Evolutionary conservation across 2,888 invertebrate species (phyloP).

Genomic region (Phyto melanocephala): DNA sequence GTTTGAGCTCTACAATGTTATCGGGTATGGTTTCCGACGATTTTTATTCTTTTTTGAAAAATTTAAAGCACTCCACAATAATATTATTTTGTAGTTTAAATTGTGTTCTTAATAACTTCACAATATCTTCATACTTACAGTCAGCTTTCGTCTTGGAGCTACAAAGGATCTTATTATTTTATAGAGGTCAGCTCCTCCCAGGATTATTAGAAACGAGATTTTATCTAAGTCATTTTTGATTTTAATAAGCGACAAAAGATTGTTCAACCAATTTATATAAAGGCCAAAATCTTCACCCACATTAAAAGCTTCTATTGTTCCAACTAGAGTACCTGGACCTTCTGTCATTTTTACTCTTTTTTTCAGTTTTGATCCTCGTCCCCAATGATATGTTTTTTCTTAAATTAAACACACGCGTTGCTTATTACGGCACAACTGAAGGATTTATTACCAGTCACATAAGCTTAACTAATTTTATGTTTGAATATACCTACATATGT

Average conservation of each 20-base stretch:
- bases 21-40: constrained; percentile 17
- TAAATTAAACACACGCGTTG: too few relatives aligned
- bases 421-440: too few relatives aligned
- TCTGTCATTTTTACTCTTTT: background rate
- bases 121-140: too few relatives aligned
- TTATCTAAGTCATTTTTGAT: constrained; percentile 19
- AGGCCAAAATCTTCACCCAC: too few relatives aligned
- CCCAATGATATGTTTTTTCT: too few relatives aligned
- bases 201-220: too few relatives aligned
- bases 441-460: too few relatives aligned
- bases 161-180: constrained; percentile 39
- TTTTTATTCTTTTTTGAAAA: constrained; percentile 29
- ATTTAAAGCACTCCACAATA: constrained; percentile 38
- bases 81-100: constrained; percentile 36
- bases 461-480: too few relatives aligned
- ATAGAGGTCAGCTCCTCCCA: constrained; percentile 37
- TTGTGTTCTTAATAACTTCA: constrained; percentile 14
- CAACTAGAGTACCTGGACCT: background rate
- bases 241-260: background rate
- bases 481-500: too few relatives aligned
- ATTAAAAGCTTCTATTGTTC: constrained; percentile 4
- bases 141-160: constrained; percentile 28
- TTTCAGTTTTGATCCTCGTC: too few relatives aligned
- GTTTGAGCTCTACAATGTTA: constrained; percentile 40
- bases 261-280: background rate